These are phyloP conservation scores for Halcyon senegalensis DNA, from an alignment of 2,113 vertebrate species.

Conservation along the genomic window DNA sequence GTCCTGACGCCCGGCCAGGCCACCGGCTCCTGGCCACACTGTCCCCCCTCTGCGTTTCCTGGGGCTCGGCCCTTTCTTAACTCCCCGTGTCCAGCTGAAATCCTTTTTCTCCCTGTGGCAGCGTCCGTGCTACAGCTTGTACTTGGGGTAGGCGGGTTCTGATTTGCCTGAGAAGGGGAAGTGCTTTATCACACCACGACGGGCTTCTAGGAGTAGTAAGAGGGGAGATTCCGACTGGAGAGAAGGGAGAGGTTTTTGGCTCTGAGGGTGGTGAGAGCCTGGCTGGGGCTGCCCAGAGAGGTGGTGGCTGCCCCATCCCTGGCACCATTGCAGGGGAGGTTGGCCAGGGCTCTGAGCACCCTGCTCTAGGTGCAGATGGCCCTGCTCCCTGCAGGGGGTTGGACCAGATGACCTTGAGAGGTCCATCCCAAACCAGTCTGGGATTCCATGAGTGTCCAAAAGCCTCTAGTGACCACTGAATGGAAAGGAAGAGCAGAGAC, in stretches of 20 bases:
- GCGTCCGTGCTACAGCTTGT: accelerated
- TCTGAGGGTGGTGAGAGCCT: too few species aligned
- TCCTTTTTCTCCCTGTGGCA: not conserved
- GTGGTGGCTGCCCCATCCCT: too few species aligned
- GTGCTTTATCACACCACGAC: not conserved
- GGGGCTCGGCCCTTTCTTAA: not conserved
- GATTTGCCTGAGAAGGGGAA: not conserved
- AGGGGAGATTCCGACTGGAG: too few species aligned
- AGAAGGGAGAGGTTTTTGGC: too few species aligned
- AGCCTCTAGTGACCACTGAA: not conserved
- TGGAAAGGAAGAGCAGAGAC: not conserved
- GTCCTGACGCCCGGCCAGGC: not conserved
- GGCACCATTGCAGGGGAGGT: too few species aligned
- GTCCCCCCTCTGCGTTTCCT: not conserved
- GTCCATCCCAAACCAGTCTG: too few species aligned
- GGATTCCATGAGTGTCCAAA: not conserved
- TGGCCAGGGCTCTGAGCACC: not conserved
- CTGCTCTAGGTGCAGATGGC: not conserved
- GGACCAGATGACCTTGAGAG: too few species aligned
- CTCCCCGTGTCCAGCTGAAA: too few species aligned
- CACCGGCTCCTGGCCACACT: not conserved
- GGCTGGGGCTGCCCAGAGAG: too few species aligned
- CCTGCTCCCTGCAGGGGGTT: too few species aligned
- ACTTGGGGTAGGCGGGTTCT: not conserved
- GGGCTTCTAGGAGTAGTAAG: not conserved